Evolutionary conservation across 2,113 vertebrate genomes (phyloP), one percentile per base, ranked within the genome.

Genomic region (Vimba vimba): DNA sequence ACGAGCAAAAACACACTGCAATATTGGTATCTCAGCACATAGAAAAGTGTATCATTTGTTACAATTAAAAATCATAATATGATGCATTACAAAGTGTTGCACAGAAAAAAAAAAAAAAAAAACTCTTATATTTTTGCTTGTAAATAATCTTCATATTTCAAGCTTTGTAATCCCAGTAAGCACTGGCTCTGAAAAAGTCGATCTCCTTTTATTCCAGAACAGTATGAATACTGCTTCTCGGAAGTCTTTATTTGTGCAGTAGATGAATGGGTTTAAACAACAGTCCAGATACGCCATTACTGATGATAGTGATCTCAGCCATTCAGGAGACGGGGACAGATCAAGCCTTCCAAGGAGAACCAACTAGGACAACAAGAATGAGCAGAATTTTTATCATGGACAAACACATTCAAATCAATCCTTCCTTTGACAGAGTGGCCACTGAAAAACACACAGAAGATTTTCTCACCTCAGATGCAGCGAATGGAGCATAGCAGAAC

Each of bases 211-310:
- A 87, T 91, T 93, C 94, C 93, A 94, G 39, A 95, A 85, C 76
- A 95, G 75, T 13, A 91, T 89, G 5, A 95, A 89, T 13, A 92
- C 87, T 0, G 91, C 93, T 82, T 92, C 86, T 74, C 94, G 82
- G 69, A 94, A 95, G 55, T 92, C 89, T 75, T 86, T 90, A 86
- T 95, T 91, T 59, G 86, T 91, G 82, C 89, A 93, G 91, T 94
- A 95, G 88, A 95, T 94, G 0, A 95, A 84, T 57, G 95, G 93
- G 84, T 95, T 95, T 69, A 95, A 78, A 59, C 87, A 55, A 73
- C 94, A 95, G 91, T 94, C 90, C 86, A 95, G 88, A 85, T 94
- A 95, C 0, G 94, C 92, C 92, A 93, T 93, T 43, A 94, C 88
- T 27, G 94, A 93, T 33, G 95, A 93, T 52, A 95, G 30, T 0